These are phyloP conservation scores for Lumbricus terrestris DNA, from an alignment of 2,888 invertebrate genomes.

Conservation along the genomic window DNA sequence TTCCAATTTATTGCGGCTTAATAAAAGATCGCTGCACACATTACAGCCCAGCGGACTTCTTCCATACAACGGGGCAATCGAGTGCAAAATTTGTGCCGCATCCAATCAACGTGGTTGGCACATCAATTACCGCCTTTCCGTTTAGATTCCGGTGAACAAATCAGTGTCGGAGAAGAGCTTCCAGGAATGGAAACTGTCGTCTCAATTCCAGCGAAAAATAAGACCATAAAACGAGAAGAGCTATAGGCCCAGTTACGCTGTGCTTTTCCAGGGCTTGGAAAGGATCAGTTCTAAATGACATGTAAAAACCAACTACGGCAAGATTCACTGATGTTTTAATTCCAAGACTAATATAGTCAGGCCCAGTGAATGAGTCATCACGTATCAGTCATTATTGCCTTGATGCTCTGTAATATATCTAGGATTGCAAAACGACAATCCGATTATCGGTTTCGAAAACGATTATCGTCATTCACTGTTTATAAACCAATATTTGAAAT, in stretches of 20 bases:
- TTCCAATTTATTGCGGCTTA: background rate
- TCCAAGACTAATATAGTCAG: background rate
- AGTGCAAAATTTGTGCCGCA: background rate
- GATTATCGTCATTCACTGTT: no score
- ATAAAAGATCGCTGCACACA: background rate
- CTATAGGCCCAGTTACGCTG: background rate
- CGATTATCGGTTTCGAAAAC: no score
- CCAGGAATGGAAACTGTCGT: background rate
- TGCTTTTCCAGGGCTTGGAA: background rate
- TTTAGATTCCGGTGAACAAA: background rate
- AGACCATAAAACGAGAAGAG: background rate
- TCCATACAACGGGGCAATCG: background rate
- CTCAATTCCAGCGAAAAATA: background rate
- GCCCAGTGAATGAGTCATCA: background rate
- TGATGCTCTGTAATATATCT: no score
- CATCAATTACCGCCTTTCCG: background rate
- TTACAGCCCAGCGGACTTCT: background rate
- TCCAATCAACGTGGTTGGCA: background rate
- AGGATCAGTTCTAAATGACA: background rate
- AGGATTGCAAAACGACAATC: no score
- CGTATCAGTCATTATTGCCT: no score
- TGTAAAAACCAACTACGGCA: background rate
- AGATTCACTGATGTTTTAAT: constrained; percentile 3
- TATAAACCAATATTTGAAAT: no score
- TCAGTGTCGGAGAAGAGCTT: background rate